phyloP scores from a whole-genome alignment of 2,888 invertebrate species.

The Ormyrus pomaceus region DNA sequence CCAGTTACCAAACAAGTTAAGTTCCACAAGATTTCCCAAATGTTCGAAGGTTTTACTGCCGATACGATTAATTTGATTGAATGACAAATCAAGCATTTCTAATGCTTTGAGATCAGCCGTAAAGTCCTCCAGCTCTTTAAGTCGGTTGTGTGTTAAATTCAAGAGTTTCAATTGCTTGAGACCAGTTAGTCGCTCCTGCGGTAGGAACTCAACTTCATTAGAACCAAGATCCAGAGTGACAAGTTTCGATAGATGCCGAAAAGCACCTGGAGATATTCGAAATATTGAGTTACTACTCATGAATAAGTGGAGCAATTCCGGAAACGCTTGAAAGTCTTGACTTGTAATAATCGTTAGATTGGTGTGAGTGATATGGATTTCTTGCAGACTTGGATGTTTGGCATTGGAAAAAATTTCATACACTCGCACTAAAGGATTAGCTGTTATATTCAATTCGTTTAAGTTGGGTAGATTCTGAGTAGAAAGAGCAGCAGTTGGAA shows the following conservation, averaged over 20 bases:
- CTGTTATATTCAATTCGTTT: constrained; percentile 88
- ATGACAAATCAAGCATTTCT: constrained; percentile 88
- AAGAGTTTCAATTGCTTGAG: constrained; percentile 84
- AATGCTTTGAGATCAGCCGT: constrained; percentile 86
- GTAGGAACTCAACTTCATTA: constrained; percentile 89
- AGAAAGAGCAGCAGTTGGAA: constrained; percentile 86
- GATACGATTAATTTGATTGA: constrained; percentile 88
- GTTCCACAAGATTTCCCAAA: constrained; percentile 85
- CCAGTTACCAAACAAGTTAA: constrained; percentile 89
- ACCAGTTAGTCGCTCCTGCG: constrained; percentile 89
- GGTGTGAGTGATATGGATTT: constrained; percentile 87
- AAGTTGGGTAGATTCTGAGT: constrained; percentile 85
- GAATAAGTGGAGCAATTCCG: constrained; percentile 85
- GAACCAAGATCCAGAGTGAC: constrained; percentile 87
- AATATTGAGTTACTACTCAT: constrained; percentile 86
- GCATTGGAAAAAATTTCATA: constrained; percentile 83
- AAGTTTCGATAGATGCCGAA: constrained; percentile 85
- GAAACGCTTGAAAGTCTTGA: constrained; percentile 90
- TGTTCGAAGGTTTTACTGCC: constrained; percentile 86
- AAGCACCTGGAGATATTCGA: constrained; percentile 89
- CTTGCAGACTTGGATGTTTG: constrained; percentile 87
- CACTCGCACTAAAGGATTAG: constrained; percentile 87
- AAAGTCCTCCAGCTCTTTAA: constrained; percentile 89
- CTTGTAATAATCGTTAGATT: constrained; percentile 89
- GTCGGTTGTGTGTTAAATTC: constrained; percentile 89